A percentile compares a stretch with the other conserved stretches of the same genome.
phyloP scores from a whole-genome alignment of 2,888 invertebrate genomes.

The Tuberolachnus salignus region DNA sequence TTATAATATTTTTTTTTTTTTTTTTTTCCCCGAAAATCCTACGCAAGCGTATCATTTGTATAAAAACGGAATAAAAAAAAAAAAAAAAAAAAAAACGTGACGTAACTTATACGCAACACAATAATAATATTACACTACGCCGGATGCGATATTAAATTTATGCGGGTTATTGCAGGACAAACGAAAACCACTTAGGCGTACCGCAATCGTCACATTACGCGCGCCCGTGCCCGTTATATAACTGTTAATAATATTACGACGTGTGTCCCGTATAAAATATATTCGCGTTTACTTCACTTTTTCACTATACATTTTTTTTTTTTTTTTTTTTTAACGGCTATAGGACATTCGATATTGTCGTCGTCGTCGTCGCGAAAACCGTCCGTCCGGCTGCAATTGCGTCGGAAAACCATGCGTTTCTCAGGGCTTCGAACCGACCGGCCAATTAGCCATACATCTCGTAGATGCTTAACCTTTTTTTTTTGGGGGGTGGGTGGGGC shows the following conservation, averaged over 20 bases:
- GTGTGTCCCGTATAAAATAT: background rate
- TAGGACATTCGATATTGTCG: conserved; percentile 18
- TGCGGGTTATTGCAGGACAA: conserved; percentile 36
- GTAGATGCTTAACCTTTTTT: too few species aligned
- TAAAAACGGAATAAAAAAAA: too few species aligned
- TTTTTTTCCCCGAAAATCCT: too few species aligned
- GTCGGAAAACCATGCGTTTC: too few species aligned
- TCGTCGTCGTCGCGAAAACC: background rate
- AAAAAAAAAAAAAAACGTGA: background rate
- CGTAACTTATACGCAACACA: background rate
- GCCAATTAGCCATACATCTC: too few species aligned
- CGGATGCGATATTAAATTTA: conserved; percentile 35
- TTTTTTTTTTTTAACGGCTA: background rate
- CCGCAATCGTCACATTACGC: background rate
- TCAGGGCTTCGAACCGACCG: too few species aligned
- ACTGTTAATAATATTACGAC: too few species aligned
- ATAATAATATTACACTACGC: background rate
- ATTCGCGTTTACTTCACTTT: background rate
- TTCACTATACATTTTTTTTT: background rate
- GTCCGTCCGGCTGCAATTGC: background rate
- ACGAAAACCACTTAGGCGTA: conserved; percentile 28
- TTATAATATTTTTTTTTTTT: background rate
- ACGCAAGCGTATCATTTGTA: too few species aligned
- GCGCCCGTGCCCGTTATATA: too few species aligned
- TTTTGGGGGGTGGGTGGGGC: too few species aligned